phyloP scores from a whole-genome alignment of 2,797 vertebrate species.

The Etheostoma perlongum region DNA sequence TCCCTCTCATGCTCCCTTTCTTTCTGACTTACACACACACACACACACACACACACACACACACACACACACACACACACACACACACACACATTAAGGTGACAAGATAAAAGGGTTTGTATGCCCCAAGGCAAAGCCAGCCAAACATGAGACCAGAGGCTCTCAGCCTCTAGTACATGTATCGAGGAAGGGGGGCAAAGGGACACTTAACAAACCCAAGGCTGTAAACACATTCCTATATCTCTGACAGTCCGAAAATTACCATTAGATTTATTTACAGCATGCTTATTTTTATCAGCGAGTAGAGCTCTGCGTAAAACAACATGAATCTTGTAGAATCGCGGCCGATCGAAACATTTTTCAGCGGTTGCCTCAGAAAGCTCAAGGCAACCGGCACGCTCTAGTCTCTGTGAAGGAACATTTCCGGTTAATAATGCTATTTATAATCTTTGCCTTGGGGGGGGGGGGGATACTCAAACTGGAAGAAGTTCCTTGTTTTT shows the following conservation, averaged over 20 bases:
- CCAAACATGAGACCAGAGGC: slow-evolving; percentile 75
- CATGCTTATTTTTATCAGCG: slow-evolving; percentile 48
- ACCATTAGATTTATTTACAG: slow-evolving; percentile 57
- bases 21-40: slow-evolving; percentile 31
- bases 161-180: slow-evolving; percentile 54
- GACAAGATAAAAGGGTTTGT: slow-evolving; percentile 82
- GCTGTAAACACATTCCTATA: slow-evolving; percentile 32
- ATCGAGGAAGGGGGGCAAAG: slow-evolving; percentile 34
- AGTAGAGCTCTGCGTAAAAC: slow-evolving; percentile 34
- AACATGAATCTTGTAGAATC: slow-evolving; percentile 31
- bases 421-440: slow-evolving; percentile 70
- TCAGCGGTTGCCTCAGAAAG: slow-evolving; percentile 60
- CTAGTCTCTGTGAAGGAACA: slow-evolving; percentile 41
- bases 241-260: slow-evolving; percentile 45
- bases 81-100: slow-evolving; percentile 72
- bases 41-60: slow-evolving; percentile 54
- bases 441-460: slow-evolving; percentile 62
- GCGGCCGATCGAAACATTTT: slow-evolving; percentile 46
- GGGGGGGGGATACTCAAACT: slow-evolving; percentile 31
- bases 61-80: slow-evolving; percentile 56
- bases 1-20: slow-evolving; percentile 45
- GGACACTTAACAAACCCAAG: slow-evolving; percentile 67
- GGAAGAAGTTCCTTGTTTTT: slow-evolving; percentile 58
- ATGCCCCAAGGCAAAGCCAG: slow-evolving; percentile 74
- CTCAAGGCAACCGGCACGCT: slow-evolving; percentile 55